phyloP scores from a whole-genome alignment of 2,888 invertebrate species.

The Epirrita christyi region DNA sequence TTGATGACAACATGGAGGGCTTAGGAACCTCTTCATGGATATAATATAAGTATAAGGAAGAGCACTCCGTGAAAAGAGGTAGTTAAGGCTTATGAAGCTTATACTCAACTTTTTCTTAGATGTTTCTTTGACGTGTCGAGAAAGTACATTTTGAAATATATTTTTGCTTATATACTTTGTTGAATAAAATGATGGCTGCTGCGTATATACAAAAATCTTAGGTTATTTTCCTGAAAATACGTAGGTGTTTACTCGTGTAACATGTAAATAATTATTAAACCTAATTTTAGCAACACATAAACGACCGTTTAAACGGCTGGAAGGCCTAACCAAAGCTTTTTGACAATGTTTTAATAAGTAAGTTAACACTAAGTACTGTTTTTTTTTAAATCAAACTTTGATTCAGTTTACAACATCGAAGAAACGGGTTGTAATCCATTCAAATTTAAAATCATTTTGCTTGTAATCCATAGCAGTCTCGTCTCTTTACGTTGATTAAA shows the following conservation, averaged over 20 bases:
- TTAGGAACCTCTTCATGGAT: slow-evolving; percentile 35
- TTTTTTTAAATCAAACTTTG: too few species aligned
- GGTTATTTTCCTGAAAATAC: too few species aligned
- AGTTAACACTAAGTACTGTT: too few species aligned
- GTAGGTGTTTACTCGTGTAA: too few species aligned
- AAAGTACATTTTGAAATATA: slow-evolving; percentile 11
- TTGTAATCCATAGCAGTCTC: slow-evolving; percentile 21
- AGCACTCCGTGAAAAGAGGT: slow-evolving; percentile 41
- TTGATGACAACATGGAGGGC: slow-evolving; percentile 43
- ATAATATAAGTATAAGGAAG: slow-evolving; percentile 39
- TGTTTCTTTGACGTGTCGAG: slow-evolving; percentile 24
- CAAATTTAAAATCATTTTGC: slow-evolving; percentile 17
- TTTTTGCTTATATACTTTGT: slow-evolving; percentile 10
- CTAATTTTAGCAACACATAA: too few species aligned
- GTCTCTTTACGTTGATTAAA: slow-evolving; percentile 24
- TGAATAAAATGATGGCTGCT: too few species aligned
- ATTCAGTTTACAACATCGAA: slow-evolving; percentile 4
- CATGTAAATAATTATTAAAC: too few species aligned
- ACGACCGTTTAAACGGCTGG: too few species aligned
- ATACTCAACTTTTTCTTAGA: slow-evolving; percentile 40
- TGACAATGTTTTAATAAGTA: too few species aligned
- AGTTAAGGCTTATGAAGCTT: slow-evolving; percentile 41
- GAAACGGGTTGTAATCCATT: slow-evolving; percentile 13
- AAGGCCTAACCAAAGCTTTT: too few species aligned
- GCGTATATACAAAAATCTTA: too few species aligned